A percentile compares a stretch with the other conserved stretches of the same genome.
Conservation (phyloP, 2,797 vertebrate species). For the Caiman crocodilus region DNA sequence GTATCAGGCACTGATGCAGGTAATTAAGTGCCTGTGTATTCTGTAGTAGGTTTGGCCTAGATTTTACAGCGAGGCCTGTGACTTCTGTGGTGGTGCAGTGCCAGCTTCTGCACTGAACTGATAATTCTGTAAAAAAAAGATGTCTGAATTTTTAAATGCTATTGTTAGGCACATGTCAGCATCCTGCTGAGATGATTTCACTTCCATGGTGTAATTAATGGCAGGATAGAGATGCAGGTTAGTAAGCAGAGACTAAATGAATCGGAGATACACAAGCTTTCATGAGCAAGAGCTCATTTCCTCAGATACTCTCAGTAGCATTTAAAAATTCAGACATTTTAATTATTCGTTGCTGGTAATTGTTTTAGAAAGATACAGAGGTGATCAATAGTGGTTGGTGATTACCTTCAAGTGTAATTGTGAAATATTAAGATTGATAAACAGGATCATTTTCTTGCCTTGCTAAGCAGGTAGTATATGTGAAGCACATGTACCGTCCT, state of each 20-base stretch:
- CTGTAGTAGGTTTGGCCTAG: fast-evolving
- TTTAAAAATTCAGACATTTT: no score
- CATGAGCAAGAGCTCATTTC: no score
- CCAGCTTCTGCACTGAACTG: background rate
- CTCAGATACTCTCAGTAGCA: no score
- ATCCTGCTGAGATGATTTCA: background rate
- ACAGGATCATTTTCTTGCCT: background rate
- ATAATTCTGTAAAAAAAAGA: background rate
- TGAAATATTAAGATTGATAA: background rate
- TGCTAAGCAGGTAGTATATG: background rate
- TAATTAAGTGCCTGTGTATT: background rate
- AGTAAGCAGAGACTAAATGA: no score
- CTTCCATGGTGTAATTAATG: background rate
- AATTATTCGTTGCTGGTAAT: no score
- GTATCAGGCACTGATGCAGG: fast-evolving
- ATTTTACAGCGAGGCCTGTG: background rate
- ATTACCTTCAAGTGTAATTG: background rate
- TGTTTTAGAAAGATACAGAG: no score
- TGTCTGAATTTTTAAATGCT: background rate
- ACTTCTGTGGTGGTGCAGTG: background rate
- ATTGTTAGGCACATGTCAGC: background rate
- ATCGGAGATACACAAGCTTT: no score
- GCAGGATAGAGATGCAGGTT: no score
- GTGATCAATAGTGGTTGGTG: background rate
- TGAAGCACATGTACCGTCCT: background rate